A percentile compares a stretch with the other conserved stretches of the same genome.
Evolutionary conservation across 2,888 invertebrate genomes (phyloP).

Genomic region (Bruchidius siliquastri): DNA sequence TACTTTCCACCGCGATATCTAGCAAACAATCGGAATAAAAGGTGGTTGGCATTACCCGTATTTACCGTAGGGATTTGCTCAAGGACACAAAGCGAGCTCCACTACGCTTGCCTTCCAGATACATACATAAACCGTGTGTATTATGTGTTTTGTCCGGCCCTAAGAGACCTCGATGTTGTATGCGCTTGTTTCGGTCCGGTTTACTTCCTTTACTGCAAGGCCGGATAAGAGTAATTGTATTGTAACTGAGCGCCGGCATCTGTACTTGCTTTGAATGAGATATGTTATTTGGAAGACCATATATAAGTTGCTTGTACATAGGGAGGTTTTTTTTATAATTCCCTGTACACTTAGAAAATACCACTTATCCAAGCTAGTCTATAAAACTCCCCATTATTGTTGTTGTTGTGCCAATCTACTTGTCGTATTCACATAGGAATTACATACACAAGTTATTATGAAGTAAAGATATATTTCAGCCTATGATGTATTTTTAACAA

Average conservation of each 20-base stretch:
- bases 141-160: background rate
- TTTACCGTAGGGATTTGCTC: background rate
- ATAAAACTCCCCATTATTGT: no score
- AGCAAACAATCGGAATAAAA: background rate
- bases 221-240: background rate
- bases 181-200: background rate
- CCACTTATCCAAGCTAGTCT: no score
- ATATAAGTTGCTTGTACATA: no score
- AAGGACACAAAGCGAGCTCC: background rate
- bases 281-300: no score
- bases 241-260: background rate
- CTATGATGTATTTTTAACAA: no score
- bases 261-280: background rate
- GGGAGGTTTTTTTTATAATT: no score
- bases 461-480: no score
- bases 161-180: background rate
- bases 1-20: background rate
- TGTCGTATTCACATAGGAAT: no score
- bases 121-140: background rate
- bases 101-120: background rate
- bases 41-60: background rate
- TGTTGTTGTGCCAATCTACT: no score
- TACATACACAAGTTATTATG: no score
- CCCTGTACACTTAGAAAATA: no score
- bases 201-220: background rate